Evolutionary conservation across 1,140 invertebrate genomes (phyloP).

Genomic region (Drosophila obscura): DNA sequence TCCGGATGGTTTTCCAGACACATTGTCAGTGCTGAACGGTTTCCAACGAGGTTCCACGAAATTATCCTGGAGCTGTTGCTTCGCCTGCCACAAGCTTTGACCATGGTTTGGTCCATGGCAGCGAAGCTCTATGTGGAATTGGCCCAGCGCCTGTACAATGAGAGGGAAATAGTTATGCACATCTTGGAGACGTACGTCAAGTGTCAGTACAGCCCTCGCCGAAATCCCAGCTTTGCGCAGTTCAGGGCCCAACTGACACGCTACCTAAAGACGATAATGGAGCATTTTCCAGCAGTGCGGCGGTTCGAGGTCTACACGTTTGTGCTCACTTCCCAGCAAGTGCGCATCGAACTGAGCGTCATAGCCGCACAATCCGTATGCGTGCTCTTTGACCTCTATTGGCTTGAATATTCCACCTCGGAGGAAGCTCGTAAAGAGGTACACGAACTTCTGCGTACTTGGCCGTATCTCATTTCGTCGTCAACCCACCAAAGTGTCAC

Average conservation of each 20-base stretch:
- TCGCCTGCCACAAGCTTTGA: neutral
- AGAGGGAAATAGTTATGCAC: conserved; percentile 46
- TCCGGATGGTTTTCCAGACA: conserved; percentile 18
- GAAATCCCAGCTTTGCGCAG: conserved; percentile 14
- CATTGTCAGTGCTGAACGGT: conserved; percentile 45
- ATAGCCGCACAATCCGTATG: conserved; percentile 41
- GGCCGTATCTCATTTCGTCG: conserved; percentile 27
- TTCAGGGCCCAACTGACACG: conserved; percentile 20
- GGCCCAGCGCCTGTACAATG: conserved; percentile 36
- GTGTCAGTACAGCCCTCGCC: neutral
- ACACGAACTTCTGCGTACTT: conserved; percentile 28
- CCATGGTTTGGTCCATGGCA: conserved; percentile 22
- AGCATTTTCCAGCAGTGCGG: conserved; percentile 23
- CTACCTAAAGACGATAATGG: conserved; percentile 33
- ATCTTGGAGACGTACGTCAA: conserved; percentile 55
- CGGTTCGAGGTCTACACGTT: conserved; percentile 29
- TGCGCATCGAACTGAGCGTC: conserved; percentile 39
- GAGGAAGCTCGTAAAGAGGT: conserved; percentile 31
- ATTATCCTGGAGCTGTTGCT: conserved; percentile 44
- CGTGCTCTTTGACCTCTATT: conserved; percentile 41
- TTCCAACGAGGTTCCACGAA: conserved; percentile 49
- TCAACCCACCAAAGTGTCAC: neutral
- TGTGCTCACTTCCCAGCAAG: conserved; percentile 17
- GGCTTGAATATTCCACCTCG: conserved; percentile 5
- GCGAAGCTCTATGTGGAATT: conserved; percentile 52